phyloP scores from a whole-genome alignment of 2,113 vertebrate genomes.

The Amphilophus citrinellus region DNA sequence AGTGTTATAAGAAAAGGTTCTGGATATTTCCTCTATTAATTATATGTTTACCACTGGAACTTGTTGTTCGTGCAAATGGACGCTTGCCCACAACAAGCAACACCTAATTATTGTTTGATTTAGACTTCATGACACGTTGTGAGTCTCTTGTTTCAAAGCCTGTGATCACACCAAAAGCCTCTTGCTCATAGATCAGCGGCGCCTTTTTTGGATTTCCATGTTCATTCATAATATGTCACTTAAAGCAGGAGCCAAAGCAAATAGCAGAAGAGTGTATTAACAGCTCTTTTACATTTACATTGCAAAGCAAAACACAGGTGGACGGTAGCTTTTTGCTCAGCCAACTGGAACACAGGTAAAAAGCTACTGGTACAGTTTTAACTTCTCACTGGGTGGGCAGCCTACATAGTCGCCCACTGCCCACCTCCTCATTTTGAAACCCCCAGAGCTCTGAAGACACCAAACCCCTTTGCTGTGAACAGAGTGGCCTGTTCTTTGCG shows the following conservation, averaged over 20 bases:
- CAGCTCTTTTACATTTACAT: neutral
- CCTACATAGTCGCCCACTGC: neutral
- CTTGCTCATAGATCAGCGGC: neutral
- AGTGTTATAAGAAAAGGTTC: neutral
- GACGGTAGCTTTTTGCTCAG: neutral
- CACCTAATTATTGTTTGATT: constrained; percentile 8
- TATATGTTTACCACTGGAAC: accelerated
- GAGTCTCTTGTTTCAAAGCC: neutral
- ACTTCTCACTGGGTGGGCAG: neutral
- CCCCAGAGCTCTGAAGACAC: constrained; percentile 1
- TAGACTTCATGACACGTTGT: neutral
- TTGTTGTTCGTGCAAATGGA: neutral
- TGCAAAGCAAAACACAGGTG: neutral
- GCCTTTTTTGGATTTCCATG: neutral
- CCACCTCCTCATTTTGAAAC: neutral
- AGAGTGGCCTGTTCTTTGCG: neutral
- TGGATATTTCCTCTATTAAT: neutral
- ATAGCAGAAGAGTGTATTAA: neutral
- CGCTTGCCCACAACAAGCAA: neutral
- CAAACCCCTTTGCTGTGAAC: neutral
- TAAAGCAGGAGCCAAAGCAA: neutral
- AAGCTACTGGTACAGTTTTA: neutral
- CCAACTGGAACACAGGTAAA: neutral
- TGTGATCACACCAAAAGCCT: neutral
- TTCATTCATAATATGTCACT: neutral